Evolutionary conservation across 2,113 vertebrate species (phyloP).

Genomic region (Phainopepla nitens): DNA sequence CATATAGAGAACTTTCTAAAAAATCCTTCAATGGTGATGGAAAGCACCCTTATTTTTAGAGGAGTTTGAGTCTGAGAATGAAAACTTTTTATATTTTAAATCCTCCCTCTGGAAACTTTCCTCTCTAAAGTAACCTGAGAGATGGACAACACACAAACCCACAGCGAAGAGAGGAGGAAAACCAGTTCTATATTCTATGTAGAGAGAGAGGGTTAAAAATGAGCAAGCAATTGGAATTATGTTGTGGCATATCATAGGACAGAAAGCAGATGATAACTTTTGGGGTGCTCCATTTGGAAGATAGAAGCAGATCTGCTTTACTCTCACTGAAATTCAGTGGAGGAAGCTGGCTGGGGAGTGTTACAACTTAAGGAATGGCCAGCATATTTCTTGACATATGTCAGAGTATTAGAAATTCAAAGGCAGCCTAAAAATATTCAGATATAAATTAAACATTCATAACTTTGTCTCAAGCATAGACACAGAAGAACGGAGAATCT

Average conservation of each 20-base stretch:
- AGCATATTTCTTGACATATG: neutral
- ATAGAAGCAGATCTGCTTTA: neutral
- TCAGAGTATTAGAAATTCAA: neutral
- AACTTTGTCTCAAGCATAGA: neutral
- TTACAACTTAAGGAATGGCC: neutral
- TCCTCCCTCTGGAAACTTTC: neutral
- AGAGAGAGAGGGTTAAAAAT: neutral
- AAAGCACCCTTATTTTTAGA: neutral
- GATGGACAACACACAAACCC: neutral
- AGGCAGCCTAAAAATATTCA: neutral
- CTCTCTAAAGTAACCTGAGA: neutral
- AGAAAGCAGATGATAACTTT: neutral
- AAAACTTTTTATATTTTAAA: neutral
- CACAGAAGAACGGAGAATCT: neutral
- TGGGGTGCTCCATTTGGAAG: neutral
- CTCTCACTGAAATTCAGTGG: neutral
- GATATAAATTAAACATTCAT: neutral
- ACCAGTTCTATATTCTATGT: neutral
- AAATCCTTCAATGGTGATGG: neutral
- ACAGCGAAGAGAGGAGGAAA: neutral
- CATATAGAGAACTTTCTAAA: neutral
- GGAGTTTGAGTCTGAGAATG: neutral
- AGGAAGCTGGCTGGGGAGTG: neutral
- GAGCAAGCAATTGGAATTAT: neutral
- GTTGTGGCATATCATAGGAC: rapidly evolving